A percentile compares a stretch with the other conserved stretches of the same genome.
Conservation (phyloP, 2,113 vertebrate species). For the Pagrus major region DNA sequence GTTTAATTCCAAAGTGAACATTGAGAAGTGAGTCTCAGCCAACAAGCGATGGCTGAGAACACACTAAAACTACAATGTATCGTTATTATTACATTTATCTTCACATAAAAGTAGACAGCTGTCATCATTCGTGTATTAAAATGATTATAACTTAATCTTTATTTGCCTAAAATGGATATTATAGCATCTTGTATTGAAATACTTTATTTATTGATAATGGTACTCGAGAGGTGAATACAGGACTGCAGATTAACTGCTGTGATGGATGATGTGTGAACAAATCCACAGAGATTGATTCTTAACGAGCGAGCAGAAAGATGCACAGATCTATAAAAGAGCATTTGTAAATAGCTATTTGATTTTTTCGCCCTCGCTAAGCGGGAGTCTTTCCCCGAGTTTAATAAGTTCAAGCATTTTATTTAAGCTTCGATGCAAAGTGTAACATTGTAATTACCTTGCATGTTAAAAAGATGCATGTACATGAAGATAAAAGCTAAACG, state of each 20-base stretch:
- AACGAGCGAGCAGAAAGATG: slow-evolving; percentile 23
- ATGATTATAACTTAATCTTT: slow-evolving; percentile 12
- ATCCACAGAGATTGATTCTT: slow-evolving; percentile 36
- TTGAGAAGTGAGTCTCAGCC: slow-evolving; percentile 5
- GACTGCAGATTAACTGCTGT: slow-evolving; percentile 20
- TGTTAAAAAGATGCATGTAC: slow-evolving; percentile 75
- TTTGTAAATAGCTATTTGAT: slow-evolving; percentile 59
- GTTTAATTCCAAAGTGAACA: slow-evolving; percentile 35
- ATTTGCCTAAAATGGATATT: slow-evolving; percentile 29
- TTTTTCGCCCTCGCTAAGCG: neutral
- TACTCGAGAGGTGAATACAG: slow-evolving; percentile 45
- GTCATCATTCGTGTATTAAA: slow-evolving; percentile 42
- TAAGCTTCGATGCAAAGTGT: slow-evolving; percentile 62
- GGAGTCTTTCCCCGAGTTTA: slow-evolving; percentile 19
- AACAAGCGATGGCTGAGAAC: slow-evolving; percentile 3
- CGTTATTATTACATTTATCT: slow-evolving; percentile 55
- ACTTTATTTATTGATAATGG: slow-evolving; percentile 53
- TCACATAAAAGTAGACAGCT: slow-evolving; percentile 12
- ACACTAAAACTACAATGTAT: slow-evolving; percentile 28
- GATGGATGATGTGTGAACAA: slow-evolving; percentile 37
- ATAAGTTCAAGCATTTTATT: slow-evolving; percentile 48
- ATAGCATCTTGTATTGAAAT: slow-evolving; percentile 39
- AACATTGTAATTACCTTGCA: slow-evolving; percentile 75
- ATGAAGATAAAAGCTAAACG: slow-evolving; percentile 56
- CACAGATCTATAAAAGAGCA: slow-evolving; percentile 62